Conservation (phyloP, 2,888 invertebrate species). For the Dasysyrphus albostriatus region DNA sequence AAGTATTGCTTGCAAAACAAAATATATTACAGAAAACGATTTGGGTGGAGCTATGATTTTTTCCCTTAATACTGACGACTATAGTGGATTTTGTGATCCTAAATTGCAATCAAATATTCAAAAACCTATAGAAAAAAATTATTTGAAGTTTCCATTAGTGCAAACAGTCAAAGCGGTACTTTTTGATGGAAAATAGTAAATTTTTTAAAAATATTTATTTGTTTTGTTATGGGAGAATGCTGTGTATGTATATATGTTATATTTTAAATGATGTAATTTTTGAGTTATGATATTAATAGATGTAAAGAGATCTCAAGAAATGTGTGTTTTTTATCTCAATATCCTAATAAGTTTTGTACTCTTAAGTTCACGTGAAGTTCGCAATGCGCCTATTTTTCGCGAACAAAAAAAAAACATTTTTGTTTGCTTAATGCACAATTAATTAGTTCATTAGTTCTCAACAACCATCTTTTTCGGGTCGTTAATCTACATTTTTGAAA, state of each 20-base stretch:
- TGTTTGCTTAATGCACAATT: too few species aligned
- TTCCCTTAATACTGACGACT: conserved; percentile 92
- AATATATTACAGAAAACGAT: conserved; percentile 86
- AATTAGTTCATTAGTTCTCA: too few species aligned
- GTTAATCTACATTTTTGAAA: too few species aligned
- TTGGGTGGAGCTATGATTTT: conserved; percentile 94
- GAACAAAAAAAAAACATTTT: too few species aligned
- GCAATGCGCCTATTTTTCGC: too few species aligned
- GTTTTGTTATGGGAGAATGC: neutral
- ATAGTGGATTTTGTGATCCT: conserved; percentile 84
- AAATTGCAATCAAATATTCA: conserved; percentile 41
- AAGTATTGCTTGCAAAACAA: conserved; percentile 89
- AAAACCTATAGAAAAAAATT: conserved; percentile 4
- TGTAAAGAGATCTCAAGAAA: neutral
- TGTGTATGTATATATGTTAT: neutral
- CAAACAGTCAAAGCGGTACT: conserved; percentile 51
- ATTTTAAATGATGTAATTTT: conserved; percentile 3
- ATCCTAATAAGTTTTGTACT: too few species aligned
- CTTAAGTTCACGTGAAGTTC: too few species aligned
- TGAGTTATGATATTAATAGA: conserved; percentile 12
- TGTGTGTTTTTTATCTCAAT: neutral
- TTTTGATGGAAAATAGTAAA: conserved; percentile 26
- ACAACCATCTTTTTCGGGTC: too few species aligned
- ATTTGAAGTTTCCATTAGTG: conserved; percentile 61
- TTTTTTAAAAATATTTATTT: neutral